Evolutionary conservation across 1,140 invertebrate genomes (phyloP), one percentile per base, ranked within the genome.

Genomic region (Eriocheir sinensis): DNA sequence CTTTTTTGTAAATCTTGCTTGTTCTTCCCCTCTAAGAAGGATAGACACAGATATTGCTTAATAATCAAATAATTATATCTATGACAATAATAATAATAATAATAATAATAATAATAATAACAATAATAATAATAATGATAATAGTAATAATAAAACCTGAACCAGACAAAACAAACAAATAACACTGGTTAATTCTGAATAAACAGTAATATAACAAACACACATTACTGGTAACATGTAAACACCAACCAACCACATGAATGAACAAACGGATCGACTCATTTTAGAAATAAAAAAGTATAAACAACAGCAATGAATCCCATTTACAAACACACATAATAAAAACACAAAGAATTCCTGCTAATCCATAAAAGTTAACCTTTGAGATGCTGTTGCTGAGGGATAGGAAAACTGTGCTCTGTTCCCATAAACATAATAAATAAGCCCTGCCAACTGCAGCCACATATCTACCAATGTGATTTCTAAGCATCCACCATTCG

Each of bases 31-130:
- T n/a, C n/a, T n/a, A n/a, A n/a, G n/a, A n/a, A n/a, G n/a, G n/a
- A n/a, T n/a, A n/a, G n/a, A n/a, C n/a, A n/a, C n/a, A n/a, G n/a
- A n/a, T n/a, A n/a, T n/a, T n/a, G n/a, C n/a, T n/a, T n/a, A n/a
- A n/a, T n/a, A n/a, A n/a, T n/a, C n/a, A n/a, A n/a, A n/a, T n/a
- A n/a, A n/a, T n/a, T n/a, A n/a, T n/a, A 0, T 53, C 21, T 0
- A 72, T n/a, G n/a, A 27, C 60, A 72, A n/a, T n/a, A 72, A 72
- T 72, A 72, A 72, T n/a, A 72, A 72, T 72, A 72, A 72, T 72
- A n/a, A 72, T 53, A 21, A 12, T 48, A 48, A 48, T 48, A 15
- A 48, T 48, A 15, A 48, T 48, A 48, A 48, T 48, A 15, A 48
- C 15, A 48, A 48, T 48, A 15, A 48, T 48, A 15, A 15, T 48